Base-by-base conservation (phyloP, 64 coral and sea anemone genomes). In the Platygyra sinensis region DNA sequence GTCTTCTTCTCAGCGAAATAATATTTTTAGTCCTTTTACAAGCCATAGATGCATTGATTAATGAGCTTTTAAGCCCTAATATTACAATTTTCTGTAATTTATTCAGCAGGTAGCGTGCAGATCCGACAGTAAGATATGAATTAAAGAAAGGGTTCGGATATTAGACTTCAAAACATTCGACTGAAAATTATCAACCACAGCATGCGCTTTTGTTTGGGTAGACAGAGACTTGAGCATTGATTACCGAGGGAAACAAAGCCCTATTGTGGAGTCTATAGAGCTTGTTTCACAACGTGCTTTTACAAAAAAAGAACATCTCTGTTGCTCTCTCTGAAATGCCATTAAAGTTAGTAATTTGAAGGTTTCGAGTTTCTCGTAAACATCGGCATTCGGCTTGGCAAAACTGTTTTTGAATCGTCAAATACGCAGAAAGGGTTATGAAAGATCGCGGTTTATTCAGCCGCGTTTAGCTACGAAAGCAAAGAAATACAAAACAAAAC, bases 1-100 rank as follows among this genome's bases (percentile, higher is more conserved):
- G 30, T 52, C 12, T 38, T 32, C 62, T 30, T 18, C 13, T 32
- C 11, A 2, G 28, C 55, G 54, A 28, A 29, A 46, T n/a, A 25
- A 67, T 71, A 24, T n/a, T 50, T 46, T 17, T 27, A 38, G 81
- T 20, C 62, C 46, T 28, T 24, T 20, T 46, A 31, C 5, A 13
- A 39, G 20, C 30, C 12, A 27, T 18, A 18, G 62, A 38, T 24
- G 24, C 6, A 50, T 71, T 51, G 71, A 85, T 85, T 51, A 71
- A 85, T 72, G 39, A 72, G 19, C 63, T 85, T 85, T 85, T 72
- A 50, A 72, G 38, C 81, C 69, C 16, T 69, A 6, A 52, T 10
- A 65, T 65, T 42, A 60, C 33, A 83, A 65, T 39, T 32, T 64
- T 22, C 4, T 36, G 81, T 85, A 85, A 72, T 85, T 85, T 50